These are phyloP conservation scores for Apis laboriosa DNA, from an alignment of 1,140 invertebrate genomes.

Conservation along the genomic window DNA sequence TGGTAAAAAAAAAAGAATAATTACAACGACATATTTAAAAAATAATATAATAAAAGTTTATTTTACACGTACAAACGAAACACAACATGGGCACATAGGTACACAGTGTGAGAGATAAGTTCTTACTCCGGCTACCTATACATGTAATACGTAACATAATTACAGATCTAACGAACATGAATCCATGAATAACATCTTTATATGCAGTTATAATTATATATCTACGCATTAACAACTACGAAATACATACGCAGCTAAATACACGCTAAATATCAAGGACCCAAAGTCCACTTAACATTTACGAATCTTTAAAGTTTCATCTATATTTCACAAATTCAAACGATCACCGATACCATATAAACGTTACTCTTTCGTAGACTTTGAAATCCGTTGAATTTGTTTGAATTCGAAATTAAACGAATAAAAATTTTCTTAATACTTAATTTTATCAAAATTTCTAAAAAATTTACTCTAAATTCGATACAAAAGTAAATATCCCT, in stretches of 20 bases:
- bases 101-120: conserved; percentile 38
- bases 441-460: no score
- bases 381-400: no score
- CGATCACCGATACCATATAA: no score
- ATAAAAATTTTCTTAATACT: no score
- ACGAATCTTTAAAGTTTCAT: not conserved
- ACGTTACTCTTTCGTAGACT: no score
- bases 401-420: no score
- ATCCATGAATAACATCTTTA: conserved; percentile 47
- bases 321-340: not conserved
- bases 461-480: no score
- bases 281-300: not conserved
- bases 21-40: conserved; percentile 52
- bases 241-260: conserved; percentile 50
- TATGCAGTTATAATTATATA: conserved; percentile 51
- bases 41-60: conserved; percentile 74
- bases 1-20: not conserved
- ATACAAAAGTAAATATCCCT: no score
- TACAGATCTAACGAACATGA: conserved; percentile 63
- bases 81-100: conserved; percentile 64
- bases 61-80: conserved; percentile 75
- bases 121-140: conserved; percentile 28
- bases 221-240: conserved; percentile 57
- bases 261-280: conserved; percentile 23
- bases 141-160: conserved; percentile 56